Evolutionary conservation across 2,888 invertebrate species (phyloP).

Genomic region (Agrochola macilenta): DNA sequence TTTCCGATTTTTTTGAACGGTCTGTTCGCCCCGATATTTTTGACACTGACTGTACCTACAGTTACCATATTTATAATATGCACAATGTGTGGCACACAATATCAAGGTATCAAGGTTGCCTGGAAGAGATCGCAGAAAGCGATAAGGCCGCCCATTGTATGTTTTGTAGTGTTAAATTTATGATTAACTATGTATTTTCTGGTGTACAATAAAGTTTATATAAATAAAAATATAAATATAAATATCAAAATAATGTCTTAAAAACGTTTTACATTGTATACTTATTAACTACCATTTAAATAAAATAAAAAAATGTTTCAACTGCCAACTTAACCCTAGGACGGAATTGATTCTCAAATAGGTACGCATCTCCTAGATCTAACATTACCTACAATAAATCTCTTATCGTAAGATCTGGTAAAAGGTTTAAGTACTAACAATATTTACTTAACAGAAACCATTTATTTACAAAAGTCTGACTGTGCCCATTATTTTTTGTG

Average conservation of each 20-base stretch:
- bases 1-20: not conserved
- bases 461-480: slow-evolving; percentile 1
- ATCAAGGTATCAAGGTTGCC: too few relatives aligned
- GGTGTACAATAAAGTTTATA: too few relatives aligned
- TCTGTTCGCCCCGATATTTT: not conserved
- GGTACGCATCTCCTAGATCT: not conserved
- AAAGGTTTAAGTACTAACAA: too few relatives aligned
- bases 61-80: not conserved
- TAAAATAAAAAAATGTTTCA: slow-evolving; percentile 8
- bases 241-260: not conserved
- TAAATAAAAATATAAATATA: too few relatives aligned
- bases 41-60: not conserved
- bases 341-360: slow-evolving; percentile 5
- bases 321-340: not conserved
- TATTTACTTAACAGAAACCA: not conserved
- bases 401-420: not conserved
- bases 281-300: not conserved
- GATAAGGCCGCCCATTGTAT: too few relatives aligned
- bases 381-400: not conserved
- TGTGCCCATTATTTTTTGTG: not conserved
- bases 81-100: not conserved
- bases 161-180: too few relatives aligned
- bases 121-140: too few relatives aligned
- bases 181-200: too few relatives aligned
- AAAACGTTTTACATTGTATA: not conserved